A percentile compares a stretch with the other conserved stretches of the same genome.
phyloP scores from a whole-genome alignment of 2,888 invertebrate species.

The Choreutis nemorana region DNA sequence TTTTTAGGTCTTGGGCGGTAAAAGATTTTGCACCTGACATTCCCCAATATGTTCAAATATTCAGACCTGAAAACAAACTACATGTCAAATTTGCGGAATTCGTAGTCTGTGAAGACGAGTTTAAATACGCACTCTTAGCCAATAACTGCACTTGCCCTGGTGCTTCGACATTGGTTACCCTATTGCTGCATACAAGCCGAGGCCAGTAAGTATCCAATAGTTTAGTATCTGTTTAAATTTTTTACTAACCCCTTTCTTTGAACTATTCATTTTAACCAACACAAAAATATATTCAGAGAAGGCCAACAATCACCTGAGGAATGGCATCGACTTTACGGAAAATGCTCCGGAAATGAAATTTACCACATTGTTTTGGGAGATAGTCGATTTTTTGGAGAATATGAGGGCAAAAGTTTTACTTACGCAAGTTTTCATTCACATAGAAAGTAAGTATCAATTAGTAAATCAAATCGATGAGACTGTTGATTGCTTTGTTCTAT shows the following conservation, averaged over 20 bases:
- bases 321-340: conserved; percentile 98
- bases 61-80: conserved; percentile 97
- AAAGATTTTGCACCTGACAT: conserved; percentile 97
- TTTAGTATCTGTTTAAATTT: background rate
- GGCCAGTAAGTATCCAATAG: conserved; percentile 84
- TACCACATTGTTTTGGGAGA: conserved; percentile 96
- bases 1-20: conserved; percentile 91
- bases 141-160: conserved; percentile 99
- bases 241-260: background rate
- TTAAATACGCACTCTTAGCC: conserved; percentile 96
- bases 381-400: conserved; percentile 97
- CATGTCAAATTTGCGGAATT: conserved; percentile 99
- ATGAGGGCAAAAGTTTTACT: conserved; percentile 99
- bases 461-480: background rate
- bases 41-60: conserved; percentile 98
- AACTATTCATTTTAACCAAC: background rate
- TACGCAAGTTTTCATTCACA: conserved; percentile 99
- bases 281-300: conserved; percentile 69
- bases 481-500: conserved; percentile 4
- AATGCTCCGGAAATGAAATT: conserved; percentile 99
- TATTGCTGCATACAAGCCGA: conserved; percentile 94
- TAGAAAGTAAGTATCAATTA: conserved; percentile 77
- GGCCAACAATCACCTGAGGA: conserved; percentile 95
- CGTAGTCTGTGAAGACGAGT: conserved; percentile 98
- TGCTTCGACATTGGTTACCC: conserved; percentile 94